These are phyloP conservation scores for Diaphora mendica DNA, from an alignment of 2,888 invertebrate species.

Conservation along the genomic window DNA sequence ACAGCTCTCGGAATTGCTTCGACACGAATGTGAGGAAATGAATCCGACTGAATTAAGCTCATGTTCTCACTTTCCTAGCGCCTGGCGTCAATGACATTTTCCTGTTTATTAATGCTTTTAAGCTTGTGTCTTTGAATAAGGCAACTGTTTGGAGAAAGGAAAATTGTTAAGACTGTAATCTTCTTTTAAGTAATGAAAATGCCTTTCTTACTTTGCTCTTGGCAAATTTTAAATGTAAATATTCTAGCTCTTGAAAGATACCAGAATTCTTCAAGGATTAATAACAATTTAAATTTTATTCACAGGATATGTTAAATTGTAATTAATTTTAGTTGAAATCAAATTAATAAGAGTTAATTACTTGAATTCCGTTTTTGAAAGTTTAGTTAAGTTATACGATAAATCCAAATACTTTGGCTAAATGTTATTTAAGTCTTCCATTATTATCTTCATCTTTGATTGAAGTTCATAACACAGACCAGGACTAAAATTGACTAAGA, in stretches of 20 bases:
- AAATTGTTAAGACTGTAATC: neutral
- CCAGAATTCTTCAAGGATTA: too few species aligned
- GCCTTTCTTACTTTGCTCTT: neutral
- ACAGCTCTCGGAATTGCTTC: constrained; percentile 17
- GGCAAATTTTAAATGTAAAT: neutral
- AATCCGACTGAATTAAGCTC: constrained; percentile 28
- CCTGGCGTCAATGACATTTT: constrained; percentile 4
- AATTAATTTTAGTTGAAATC: too few species aligned
- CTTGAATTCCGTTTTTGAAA: too few species aligned
- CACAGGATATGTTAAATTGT: too few species aligned
- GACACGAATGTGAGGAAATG: constrained; percentile 33
- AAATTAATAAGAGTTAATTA: too few species aligned
- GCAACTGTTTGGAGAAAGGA: neutral
- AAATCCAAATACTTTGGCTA: too few species aligned
- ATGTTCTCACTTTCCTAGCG: constrained; percentile 6
- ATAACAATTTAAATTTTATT: too few species aligned
- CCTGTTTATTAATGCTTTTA: neutral
- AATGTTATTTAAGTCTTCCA: too few species aligned
- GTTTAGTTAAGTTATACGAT: too few species aligned
- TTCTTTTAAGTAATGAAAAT: neutral
- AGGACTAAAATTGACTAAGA: too few species aligned
- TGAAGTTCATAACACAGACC: too few species aligned
- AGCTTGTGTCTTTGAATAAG: neutral
- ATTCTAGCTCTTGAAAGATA: neutral
- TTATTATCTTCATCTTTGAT: too few species aligned